Percentiles rank a stretch among this genome's conserved stretches.
phyloP scores from a whole-genome alignment of 2,113 vertebrate species.

The Ammodytes marinus region DNA sequence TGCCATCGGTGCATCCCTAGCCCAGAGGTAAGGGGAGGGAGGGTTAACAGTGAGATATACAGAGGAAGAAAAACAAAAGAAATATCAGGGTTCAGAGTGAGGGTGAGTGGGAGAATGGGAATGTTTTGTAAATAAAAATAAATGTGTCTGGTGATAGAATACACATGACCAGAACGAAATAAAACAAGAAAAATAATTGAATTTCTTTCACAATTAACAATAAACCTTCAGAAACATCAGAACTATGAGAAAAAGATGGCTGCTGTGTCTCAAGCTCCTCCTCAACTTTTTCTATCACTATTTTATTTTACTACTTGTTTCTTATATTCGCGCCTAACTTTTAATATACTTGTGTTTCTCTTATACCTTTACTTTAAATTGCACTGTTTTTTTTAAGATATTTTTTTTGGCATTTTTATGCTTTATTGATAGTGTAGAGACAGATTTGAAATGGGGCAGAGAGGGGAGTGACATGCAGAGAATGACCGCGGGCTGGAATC shows the following conservation, averaged over 20 bases:
- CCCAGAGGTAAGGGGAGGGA: neutral
- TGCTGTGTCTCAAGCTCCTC: too few species aligned
- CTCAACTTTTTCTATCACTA: too few species aligned
- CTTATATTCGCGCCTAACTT: too few species aligned
- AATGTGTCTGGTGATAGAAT: constrained; percentile 3
- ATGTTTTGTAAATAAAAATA: neutral
- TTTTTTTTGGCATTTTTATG: too few species aligned
- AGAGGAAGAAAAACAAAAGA: neutral
- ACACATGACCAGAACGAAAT: neutral
- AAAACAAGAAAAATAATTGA: neutral
- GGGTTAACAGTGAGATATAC: constrained; percentile 7
- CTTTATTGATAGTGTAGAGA: too few species aligned
- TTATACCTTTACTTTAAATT: too few species aligned
- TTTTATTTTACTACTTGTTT: too few species aligned
- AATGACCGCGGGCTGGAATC: too few species aligned
- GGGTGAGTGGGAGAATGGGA: neutral
- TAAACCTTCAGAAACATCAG: neutral
- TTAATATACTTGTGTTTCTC: too few species aligned
- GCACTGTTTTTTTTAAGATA: too few species aligned
- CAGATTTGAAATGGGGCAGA: too few species aligned
- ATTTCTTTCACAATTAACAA: neutral
- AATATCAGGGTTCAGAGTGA: constrained; percentile 18
- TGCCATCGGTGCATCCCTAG: neutral
- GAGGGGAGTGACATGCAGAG: too few species aligned
- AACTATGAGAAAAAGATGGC: neutral